Conservation (phyloP, 2,888 invertebrate genomes). For the Phalera bucephala region DNA sequence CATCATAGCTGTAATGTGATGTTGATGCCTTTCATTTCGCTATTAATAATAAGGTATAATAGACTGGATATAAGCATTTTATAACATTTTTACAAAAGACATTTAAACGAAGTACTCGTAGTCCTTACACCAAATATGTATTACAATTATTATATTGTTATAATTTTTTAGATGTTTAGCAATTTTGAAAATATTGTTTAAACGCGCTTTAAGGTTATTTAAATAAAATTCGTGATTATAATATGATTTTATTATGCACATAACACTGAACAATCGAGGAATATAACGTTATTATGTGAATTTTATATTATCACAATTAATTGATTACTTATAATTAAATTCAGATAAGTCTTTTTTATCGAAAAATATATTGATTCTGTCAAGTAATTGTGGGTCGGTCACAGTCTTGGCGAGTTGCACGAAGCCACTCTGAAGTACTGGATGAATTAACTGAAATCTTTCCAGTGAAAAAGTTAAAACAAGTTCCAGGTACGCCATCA, state of each 20-base stretch:
- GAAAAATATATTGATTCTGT: slow-evolving; percentile 80
- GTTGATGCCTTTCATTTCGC: slow-evolving; percentile 34
- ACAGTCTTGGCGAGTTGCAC: slow-evolving; percentile 71
- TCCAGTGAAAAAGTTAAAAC: slow-evolving; percentile 85
- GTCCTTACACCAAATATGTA: slow-evolving; percentile 72
- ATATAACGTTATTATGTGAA: slow-evolving; percentile 58
- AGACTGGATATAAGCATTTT: slow-evolving; percentile 59
- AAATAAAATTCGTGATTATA: slow-evolving; percentile 46
- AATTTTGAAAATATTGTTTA: slow-evolving; percentile 42
- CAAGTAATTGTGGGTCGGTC: slow-evolving; percentile 73
- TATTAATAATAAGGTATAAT: slow-evolving; percentile 25
- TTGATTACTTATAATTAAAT: slow-evolving; percentile 69
- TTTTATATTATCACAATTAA: slow-evolving; percentile 61
- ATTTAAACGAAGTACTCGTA: slow-evolving; percentile 49
- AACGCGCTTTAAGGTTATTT: slow-evolving; percentile 49
- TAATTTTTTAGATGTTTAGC: slow-evolving; percentile 62
- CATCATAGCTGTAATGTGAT: slow-evolving; percentile 48
- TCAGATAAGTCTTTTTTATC: slow-evolving; percentile 77
- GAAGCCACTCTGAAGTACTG: slow-evolving; percentile 70
- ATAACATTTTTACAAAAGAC: slow-evolving; percentile 66
- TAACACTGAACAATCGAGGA: slow-evolving; percentile 68
- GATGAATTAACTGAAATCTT: slow-evolving; percentile 78
- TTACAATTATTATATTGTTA: slow-evolving; percentile 55
- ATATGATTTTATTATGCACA: slow-evolving; percentile 66
- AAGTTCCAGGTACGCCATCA: slow-evolving; percentile 93